These are phyloP conservation scores for Dolichotis patagonum DNA, from an alignment of 2,113 vertebrate species.

Conservation along the genomic window DNA sequence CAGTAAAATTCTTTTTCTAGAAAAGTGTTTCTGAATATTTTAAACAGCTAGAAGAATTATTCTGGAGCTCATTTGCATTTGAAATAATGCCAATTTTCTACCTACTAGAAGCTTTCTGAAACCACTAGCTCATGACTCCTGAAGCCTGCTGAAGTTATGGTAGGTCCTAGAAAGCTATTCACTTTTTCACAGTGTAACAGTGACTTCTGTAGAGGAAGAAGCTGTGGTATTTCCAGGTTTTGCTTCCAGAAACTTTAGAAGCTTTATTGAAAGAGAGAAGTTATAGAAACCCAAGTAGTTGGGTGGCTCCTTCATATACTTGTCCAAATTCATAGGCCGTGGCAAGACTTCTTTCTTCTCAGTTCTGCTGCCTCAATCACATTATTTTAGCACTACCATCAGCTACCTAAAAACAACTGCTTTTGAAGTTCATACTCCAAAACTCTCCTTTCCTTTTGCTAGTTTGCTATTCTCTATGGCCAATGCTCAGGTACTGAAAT, in stretches of 20 bases:
- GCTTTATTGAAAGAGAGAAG: neutral
- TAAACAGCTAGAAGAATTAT: neutral
- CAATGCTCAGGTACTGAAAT: neutral
- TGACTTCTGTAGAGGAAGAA: neutral
- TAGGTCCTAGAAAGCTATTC: neutral
- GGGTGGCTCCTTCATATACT: neutral
- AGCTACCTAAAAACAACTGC: neutral
- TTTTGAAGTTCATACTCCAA: neutral
- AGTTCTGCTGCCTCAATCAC: neutral
- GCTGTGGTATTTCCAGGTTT: neutral
- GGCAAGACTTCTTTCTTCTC: neutral
- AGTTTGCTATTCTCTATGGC: neutral
- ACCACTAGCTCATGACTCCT: neutral
- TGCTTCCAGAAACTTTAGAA: neutral
- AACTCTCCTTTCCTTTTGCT: neutral
- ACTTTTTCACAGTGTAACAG: neutral
- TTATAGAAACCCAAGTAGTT: neutral
- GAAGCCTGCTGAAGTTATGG: neutral
- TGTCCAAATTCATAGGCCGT: neutral
- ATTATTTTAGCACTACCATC: neutral
- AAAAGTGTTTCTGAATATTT: neutral
- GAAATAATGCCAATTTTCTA: neutral
- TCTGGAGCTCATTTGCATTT: neutral
- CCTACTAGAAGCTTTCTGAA: neutral
- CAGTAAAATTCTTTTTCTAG: neutral